Conservation (phyloP, 2,888 invertebrate species). For the Elegia similella region DNA sequence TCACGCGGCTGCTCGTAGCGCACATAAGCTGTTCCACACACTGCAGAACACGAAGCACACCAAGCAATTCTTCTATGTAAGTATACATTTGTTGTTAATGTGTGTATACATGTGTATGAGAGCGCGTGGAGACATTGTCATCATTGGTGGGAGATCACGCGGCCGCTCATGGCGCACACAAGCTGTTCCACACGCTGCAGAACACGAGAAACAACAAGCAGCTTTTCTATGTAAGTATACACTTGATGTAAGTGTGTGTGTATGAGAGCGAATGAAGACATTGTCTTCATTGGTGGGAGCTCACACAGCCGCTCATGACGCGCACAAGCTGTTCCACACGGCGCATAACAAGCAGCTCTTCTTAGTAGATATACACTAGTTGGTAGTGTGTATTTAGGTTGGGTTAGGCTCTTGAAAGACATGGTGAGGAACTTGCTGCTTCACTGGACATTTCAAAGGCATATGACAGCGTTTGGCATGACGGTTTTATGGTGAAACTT, state of each 20-base stretch:
- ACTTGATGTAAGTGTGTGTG: slow-evolving; percentile 77
- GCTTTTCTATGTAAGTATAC: slow-evolving; percentile 90
- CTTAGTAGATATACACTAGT: slow-evolving; percentile 85
- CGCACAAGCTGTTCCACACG: slow-evolving; percentile 92
- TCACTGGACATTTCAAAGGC: too few relatives aligned
- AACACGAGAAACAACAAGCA: slow-evolving; percentile 93
- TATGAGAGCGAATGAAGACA: slow-evolving; percentile 87
- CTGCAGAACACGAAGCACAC: slow-evolving; percentile 92
- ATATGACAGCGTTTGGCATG: too few relatives aligned
- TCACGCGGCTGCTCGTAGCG: slow-evolving; percentile 91
- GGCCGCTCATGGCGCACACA: slow-evolving; percentile 90
- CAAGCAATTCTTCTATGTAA: slow-evolving; percentile 95
- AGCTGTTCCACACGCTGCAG: slow-evolving; percentile 93
- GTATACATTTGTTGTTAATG: too few relatives aligned
- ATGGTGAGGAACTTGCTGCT: too few relatives aligned
- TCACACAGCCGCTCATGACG: slow-evolving; percentile 91
- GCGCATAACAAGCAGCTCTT: slow-evolving; percentile 94
- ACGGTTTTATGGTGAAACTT: too few relatives aligned
- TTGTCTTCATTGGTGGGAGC: slow-evolving; percentile 92
- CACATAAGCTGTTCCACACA: slow-evolving; percentile 92
- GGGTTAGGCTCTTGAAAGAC: too few relatives aligned
- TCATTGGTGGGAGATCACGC: slow-evolving; percentile 93
- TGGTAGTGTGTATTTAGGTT: slow-evolving; percentile 83
- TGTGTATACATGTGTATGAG: slow-evolving; percentile 83
- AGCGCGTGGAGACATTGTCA: slow-evolving; percentile 89